Evolutionary conservation across 2,797 vertebrate species (phyloP).

Genomic region (Enteromius paludinosus): DNA sequence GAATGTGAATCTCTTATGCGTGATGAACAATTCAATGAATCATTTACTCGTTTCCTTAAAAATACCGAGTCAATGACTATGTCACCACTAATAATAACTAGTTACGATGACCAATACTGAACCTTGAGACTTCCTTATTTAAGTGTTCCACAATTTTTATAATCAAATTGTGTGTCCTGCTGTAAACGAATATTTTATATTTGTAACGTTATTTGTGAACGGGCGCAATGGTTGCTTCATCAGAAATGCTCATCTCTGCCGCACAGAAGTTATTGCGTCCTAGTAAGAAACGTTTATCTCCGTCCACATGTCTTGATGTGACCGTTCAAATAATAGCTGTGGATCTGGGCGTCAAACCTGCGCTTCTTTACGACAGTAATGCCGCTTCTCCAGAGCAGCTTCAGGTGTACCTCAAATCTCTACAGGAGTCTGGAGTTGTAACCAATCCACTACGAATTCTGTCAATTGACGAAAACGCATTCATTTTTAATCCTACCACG

Average conservation of each 20-base stretch:
- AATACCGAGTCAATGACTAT: not conserved
- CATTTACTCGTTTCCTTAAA: not conserved
- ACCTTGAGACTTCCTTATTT: not conserved
- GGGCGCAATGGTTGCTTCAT: constrained; percentile 58
- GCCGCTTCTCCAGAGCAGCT: constrained; percentile 76
- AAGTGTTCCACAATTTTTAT: not conserved
- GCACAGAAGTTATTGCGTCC: constrained; percentile 72
- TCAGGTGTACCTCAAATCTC: constrained; percentile 76
- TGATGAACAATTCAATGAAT: not conserved
- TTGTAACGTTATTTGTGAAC: not conserved
- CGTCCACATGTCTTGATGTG: constrained; percentile 77
- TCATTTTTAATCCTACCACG: constrained; percentile 77
- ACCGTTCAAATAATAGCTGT: constrained; percentile 85
- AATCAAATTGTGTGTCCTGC: not conserved
- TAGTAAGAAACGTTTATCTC: constrained; percentile 72
- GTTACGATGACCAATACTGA: not conserved
- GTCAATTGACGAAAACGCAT: constrained; percentile 72
- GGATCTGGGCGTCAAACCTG: constrained; percentile 85
- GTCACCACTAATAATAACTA: not conserved
- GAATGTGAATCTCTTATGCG: not conserved
- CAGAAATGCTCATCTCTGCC: constrained; percentile 67
- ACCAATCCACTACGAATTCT: constrained; percentile 76
- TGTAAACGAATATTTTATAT: not conserved
- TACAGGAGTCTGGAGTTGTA: constrained; percentile 75
- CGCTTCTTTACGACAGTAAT: constrained; percentile 86